phyloP scores from a whole-genome alignment of 2,888 invertebrate genomes.

The Teinopalpus imperialis region DNA sequence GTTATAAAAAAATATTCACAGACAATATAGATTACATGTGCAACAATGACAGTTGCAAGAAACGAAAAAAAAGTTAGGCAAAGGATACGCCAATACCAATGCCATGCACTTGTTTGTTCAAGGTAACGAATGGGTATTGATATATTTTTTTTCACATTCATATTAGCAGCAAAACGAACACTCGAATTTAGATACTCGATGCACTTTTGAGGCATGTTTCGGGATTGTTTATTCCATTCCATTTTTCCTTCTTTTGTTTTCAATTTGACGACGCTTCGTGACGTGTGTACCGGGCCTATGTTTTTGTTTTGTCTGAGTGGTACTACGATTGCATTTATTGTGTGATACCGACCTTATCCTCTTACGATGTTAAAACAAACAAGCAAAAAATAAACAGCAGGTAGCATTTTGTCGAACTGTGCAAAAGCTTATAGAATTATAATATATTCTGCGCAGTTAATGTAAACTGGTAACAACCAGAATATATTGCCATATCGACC shows the following conservation, averaged over 20 bases:
- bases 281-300: conserved; percentile 34
- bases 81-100: conserved; percentile 18
- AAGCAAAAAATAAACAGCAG: too few relatives aligned
- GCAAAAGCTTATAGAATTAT: too few relatives aligned
- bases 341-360: conserved; percentile 36
- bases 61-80: conserved; percentile 24
- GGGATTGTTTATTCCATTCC: conserved; percentile 43
- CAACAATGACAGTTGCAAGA: conserved; percentile 19
- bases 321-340: conserved; percentile 33
- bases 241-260: conserved; percentile 41
- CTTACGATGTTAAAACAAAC: conserved; percentile 29
- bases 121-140: conserved; percentile 30
- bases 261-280: conserved; percentile 38
- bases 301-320: conserved; percentile 47
- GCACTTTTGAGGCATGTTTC: conserved; percentile 47
- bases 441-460: too few relatives aligned
- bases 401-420: too few relatives aligned
- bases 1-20: conserved; percentile 22
- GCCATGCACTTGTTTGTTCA: conserved; percentile 31
- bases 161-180: conserved; percentile 41
- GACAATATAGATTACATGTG: conserved; percentile 19
- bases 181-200: conserved; percentile 46
- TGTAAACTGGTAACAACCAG: too few relatives aligned
- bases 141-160: conserved; percentile 35
- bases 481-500: too few relatives aligned